Base-by-base conservation (phyloP, 2,113 vertebrate species). In the Callospermophilus lateralis region DNA sequence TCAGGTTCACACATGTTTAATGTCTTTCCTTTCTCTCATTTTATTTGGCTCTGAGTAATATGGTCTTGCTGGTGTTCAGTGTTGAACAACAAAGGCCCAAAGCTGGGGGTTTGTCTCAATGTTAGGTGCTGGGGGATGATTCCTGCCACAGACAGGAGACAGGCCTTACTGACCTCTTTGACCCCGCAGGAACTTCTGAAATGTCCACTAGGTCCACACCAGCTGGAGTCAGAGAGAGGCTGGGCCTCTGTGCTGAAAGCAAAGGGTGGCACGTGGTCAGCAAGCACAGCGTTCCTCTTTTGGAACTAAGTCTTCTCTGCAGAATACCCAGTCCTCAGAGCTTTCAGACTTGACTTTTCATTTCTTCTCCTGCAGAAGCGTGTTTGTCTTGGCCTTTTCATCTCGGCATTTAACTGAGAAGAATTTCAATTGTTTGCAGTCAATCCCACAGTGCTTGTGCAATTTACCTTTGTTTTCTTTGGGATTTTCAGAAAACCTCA, bases 381-480 rank as follows among this genome's bases (percentile, higher is more conserved):
- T 65, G 84, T 84, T 93, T 81, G 78, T 17, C 84, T 94, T 97
- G 96, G 94, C 96, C 95, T 97, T 98, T 98, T 96, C 92, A 86
- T 92, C 84, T 95, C 37, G 2, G 90, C 84, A 70, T 95, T 95
- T 96, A 97, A 93, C 96, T 89, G 95, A 98, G 97, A 97, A 96
- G 97, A 98, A 98, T 98, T 97, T 97, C 98, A 97, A 95, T 97
- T 97, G 93, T 97, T 95, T 96, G 84, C 73, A 90, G 92, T 94
- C 95, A 95, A 93, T 92, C 77, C 96, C 92, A 90, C 17, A 58
- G 95, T 84, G 80, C 81, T 92, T 96, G 98, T 97, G 84, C 93
- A 96, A 97, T 97, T 97, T 97, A 91, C 77, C 19, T 92, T 96
- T 97, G 95, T 97, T 97, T 97, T 92, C 93, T 92, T 90, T 92